Evolutionary conservation across 2,113 vertebrate species (phyloP).

Genomic region (Ovis aries): DNA sequence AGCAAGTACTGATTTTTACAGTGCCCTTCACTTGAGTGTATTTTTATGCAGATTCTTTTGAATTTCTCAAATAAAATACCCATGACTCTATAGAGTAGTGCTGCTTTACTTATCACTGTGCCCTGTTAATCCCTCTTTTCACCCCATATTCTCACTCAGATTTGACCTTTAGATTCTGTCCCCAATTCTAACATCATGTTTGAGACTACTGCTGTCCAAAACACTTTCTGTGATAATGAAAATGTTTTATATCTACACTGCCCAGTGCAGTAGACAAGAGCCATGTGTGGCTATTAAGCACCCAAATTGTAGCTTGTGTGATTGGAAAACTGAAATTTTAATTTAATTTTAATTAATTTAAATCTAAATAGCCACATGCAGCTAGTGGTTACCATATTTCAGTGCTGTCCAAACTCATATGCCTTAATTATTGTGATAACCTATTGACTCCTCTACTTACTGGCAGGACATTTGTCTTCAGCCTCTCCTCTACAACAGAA

Average conservation of each 20-base stretch:
- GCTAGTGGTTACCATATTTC: neutral
- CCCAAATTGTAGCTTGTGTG: neutral
- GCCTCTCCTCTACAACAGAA: neutral
- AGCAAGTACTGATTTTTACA: slow-evolving; percentile 64
- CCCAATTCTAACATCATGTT: neutral
- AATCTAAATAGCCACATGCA: neutral
- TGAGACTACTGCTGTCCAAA: neutral
- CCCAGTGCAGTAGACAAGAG: neutral
- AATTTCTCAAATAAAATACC: neutral
- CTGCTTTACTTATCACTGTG: neutral
- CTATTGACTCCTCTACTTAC: neutral
- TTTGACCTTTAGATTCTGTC: neutral
- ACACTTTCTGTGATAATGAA: neutral
- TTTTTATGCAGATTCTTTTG: slow-evolving; percentile 29
- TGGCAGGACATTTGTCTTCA: neutral
- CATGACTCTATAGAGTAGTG: neutral
- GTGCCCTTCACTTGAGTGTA: slow-evolving; percentile 46
- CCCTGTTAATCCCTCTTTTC: neutral
- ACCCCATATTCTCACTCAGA: neutral
- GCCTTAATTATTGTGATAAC: neutral
- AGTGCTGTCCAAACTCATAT: neutral
- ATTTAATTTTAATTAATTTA: slow-evolving; percentile 5
- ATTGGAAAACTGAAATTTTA: neutral
- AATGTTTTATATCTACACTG: neutral
- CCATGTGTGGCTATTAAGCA: neutral